Conservation (phyloP, 2,113 vertebrate genomes). For the Hyperopisus bebe region DNA sequence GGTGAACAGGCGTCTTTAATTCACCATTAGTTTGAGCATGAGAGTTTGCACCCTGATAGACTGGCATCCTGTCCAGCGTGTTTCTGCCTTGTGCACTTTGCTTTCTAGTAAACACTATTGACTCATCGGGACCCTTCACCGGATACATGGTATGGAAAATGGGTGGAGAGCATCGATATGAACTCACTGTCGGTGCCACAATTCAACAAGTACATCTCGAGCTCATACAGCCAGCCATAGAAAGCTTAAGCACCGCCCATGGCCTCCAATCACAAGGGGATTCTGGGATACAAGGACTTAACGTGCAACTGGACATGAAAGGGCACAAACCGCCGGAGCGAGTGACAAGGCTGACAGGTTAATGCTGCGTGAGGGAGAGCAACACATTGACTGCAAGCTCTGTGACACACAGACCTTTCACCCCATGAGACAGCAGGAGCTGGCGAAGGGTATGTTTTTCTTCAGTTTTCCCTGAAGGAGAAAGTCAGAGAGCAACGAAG, state of each 20-base stretch:
- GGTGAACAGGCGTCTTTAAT: not conserved
- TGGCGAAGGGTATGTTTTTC: not conserved
- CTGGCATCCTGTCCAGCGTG: not conserved
- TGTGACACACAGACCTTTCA: not conserved
- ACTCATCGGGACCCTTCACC: not conserved
- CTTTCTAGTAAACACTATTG: not conserved
- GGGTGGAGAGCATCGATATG: not conserved
- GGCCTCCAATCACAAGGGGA: not conserved
- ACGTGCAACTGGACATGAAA: not conserved
- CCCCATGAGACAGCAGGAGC: not conserved
- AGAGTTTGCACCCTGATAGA: not conserved
- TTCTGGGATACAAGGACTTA: constrained; percentile 1
- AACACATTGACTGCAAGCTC: not conserved
- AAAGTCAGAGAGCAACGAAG: not conserved
- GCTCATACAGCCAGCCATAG: not conserved
- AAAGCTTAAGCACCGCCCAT: not conserved
- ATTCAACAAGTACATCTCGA: not conserved
- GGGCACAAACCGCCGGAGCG: not conserved
- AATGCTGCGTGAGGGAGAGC: not conserved
- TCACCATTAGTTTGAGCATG: not conserved
- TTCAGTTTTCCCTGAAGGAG: not conserved
- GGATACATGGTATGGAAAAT: not conserved
- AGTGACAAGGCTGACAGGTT: not conserved
- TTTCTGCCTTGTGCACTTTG: not conserved
- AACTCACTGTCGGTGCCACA: not conserved